Evolutionary conservation across 1,140 invertebrate species (phyloP).

Genomic region (Asobara japonica): DNA sequence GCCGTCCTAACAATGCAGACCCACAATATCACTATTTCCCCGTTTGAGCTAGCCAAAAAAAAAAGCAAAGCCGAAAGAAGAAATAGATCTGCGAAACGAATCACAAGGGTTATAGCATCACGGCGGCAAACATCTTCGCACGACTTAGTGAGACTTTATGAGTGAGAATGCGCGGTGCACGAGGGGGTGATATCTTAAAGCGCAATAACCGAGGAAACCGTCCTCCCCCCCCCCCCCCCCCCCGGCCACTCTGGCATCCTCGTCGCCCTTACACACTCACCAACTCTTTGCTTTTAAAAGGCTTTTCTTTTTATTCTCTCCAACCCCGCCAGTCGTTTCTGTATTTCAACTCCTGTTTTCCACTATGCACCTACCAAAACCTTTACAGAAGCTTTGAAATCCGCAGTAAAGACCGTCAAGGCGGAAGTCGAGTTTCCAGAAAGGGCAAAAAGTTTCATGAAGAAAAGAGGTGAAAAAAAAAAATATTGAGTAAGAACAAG

Average conservation of each 20-base stretch:
- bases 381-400: slow-evolving; percentile 25
- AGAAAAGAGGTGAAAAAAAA: slow-evolving; percentile 9
- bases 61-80: background rate
- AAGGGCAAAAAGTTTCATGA: slow-evolving; percentile 1
- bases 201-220: slow-evolving; percentile 49
- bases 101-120: background rate
- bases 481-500: background rate
- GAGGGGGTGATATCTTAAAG: slow-evolving; percentile 40
- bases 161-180: background rate
- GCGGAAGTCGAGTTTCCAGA: background rate
- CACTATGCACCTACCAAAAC: slow-evolving; percentile 4
- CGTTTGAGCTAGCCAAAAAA: too few species aligned
- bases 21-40: background rate
- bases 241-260: slow-evolving; percentile 2
- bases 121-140: slow-evolving; percentile 36
- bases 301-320: background rate
- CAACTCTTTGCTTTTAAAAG: background rate
- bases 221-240: slow-evolving; percentile 4
- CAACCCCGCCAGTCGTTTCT: slow-evolving; percentile 9
- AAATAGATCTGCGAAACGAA: background rate
- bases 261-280: background rate
- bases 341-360: slow-evolving; percentile 26
- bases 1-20: too few species aligned
- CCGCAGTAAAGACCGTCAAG: slow-evolving; percentile 28
- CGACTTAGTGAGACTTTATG: slow-evolving; percentile 2